These are phyloP conservation scores for Bombus superbus DNA, from an alignment of 1,140 invertebrate species.

Conservation along the genomic window DNA sequence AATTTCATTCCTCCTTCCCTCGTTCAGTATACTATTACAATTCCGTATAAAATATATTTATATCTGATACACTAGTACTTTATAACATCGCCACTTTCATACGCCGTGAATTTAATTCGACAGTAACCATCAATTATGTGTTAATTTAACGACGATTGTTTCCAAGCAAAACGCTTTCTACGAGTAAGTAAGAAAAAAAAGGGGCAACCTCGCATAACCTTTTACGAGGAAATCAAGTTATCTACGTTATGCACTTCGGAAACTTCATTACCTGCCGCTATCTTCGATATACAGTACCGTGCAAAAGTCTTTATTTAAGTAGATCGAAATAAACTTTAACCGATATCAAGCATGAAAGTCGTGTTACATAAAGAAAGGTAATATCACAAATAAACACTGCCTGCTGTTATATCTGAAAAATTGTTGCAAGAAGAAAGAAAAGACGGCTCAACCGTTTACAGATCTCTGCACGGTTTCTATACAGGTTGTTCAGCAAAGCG, in stretches of 20 bases:
- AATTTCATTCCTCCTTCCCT: too few species aligned
- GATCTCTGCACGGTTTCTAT: neutral
- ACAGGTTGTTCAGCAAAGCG: neutral
- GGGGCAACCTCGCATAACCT: neutral
- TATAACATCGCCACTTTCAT: neutral
- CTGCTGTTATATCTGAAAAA: neutral
- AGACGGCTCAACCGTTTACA: neutral
- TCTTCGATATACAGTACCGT: neutral
- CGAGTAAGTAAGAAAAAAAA: neutral
- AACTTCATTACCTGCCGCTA: neutral
- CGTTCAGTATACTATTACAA: neutral
- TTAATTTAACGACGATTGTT: constrained; percentile 1
- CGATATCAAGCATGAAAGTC: neutral
- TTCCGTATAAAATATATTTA: neutral
- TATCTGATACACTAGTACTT: neutral
- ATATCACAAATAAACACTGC: neutral
- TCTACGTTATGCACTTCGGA: neutral
- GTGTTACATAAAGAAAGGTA: neutral
- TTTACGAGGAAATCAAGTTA: neutral
- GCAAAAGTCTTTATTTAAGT: neutral
- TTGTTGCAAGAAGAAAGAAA: neutral
- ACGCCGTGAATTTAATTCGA: neutral
- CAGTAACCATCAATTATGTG: neutral
- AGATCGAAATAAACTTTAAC: neutral
- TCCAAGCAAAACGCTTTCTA: neutral